Evolutionary conservation across 92 coral and sea anemone species (phyloP).

Genomic region (Muricea muricata): DNA sequence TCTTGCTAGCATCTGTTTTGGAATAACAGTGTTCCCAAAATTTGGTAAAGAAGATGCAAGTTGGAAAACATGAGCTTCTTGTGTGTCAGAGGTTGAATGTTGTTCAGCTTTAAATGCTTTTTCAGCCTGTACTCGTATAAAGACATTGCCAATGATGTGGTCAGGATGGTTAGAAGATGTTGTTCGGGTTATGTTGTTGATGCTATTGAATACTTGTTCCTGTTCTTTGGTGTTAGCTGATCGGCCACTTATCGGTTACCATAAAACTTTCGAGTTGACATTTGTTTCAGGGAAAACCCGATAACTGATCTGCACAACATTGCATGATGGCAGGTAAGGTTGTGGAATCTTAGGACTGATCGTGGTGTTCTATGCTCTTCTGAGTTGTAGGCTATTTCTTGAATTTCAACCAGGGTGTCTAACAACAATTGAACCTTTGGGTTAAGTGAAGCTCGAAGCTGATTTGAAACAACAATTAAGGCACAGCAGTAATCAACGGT

Average conservation of each 20-base stretch:
- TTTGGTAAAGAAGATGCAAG: conserved; percentile 46
- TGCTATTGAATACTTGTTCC: conserved; percentile 45
- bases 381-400: conserved; percentile 52
- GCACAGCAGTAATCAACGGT: conserved; percentile 54
- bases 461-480: conserved; percentile 46
- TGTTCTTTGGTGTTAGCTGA: conserved; percentile 54
- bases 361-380: conserved; percentile 62
- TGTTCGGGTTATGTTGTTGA: conserved; percentile 35
- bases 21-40: conserved; percentile 46
- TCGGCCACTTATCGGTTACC: conserved; percentile 58
- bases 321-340: conserved; percentile 67
- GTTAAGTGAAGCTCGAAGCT: conserved; percentile 55
- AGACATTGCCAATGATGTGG: conserved; percentile 54
- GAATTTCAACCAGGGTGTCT: conserved; percentile 68
- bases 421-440: conserved; percentile 52
- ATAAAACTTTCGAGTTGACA: conserved; percentile 50
- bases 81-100: neutral
- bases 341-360: conserved; percentile 63
- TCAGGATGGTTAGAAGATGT: conserved; percentile 58
- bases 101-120: conserved; percentile 17
- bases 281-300: conserved; percentile 35
- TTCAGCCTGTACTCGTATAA: conserved; percentile 52
- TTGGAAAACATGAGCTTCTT: conserved; percentile 46
- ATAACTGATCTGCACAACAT: conserved; percentile 53
- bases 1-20: conserved; percentile 1